These are phyloP conservation scores for Nomada lathburiana DNA, from an alignment of 2,888 invertebrate species.

Conservation along the genomic window DNA sequence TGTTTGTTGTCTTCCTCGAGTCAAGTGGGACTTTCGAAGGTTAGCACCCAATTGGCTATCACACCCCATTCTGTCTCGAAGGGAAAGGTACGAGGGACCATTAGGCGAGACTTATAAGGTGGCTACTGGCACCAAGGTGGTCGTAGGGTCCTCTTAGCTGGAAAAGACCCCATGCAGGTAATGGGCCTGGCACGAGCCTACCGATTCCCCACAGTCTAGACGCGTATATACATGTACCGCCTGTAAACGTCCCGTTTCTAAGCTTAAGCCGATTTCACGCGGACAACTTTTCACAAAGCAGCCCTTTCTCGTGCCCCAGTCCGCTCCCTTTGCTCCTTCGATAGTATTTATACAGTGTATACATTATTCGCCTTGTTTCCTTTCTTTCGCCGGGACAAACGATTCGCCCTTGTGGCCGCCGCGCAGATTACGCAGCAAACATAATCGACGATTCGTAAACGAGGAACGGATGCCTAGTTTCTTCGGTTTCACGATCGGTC, in stretches of 20 bases:
- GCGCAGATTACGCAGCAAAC: too few species aligned
- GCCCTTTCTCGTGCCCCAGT: background rate
- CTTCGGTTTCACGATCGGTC: background rate
- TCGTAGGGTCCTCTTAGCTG: slow-evolving; percentile 61
- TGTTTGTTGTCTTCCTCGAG: slow-evolving; percentile 75
- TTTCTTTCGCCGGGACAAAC: background rate
- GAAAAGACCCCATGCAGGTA: slow-evolving; percentile 73
- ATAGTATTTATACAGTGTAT: too few species aligned
- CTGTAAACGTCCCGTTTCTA: slow-evolving; percentile 30
- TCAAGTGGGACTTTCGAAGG: slow-evolving; percentile 77
- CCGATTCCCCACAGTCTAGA: slow-evolving; percentile 46
- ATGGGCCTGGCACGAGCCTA: slow-evolving; percentile 77
- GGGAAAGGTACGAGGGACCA: slow-evolving; percentile 72
- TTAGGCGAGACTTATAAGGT: slow-evolving; percentile 71
- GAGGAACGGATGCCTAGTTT: background rate
- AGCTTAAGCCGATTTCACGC: slow-evolving; percentile 72
- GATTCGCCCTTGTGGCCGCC: background rate
- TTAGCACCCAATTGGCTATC: slow-evolving; percentile 77
- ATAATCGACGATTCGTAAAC: background rate
- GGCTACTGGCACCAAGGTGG: slow-evolving; percentile 67
- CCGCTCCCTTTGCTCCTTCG: background rate
- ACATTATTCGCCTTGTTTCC: background rate
- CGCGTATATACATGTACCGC: background rate
- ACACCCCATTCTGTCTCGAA: slow-evolving; percentile 67
- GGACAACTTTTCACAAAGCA: slow-evolving; percentile 48